These are phyloP conservation scores for Psococerastis gibbosa DNA, from an alignment of 2,888 invertebrate species.

Conservation along the genomic window DNA sequence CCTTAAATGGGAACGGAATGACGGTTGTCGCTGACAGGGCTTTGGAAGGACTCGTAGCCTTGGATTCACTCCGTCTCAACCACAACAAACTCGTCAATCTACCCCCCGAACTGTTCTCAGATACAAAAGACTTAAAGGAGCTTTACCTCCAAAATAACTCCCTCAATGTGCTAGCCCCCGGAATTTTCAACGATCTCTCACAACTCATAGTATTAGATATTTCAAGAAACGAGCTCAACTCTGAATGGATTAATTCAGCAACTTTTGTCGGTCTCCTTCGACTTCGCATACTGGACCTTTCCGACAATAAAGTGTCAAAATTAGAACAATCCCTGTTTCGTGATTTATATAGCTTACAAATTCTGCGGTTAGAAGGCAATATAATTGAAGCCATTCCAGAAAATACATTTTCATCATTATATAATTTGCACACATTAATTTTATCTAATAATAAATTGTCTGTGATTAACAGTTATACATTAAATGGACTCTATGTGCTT, in stretches of 20 bases:
- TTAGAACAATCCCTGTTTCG: slow-evolving; percentile 57
- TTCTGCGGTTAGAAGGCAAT: slow-evolving; percentile 61
- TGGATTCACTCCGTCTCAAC: slow-evolving; percentile 56
- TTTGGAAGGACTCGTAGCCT: slow-evolving; percentile 49
- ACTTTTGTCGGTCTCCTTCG: slow-evolving; percentile 60
- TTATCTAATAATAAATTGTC: slow-evolving; percentile 63
- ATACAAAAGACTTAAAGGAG: slow-evolving; percentile 57
- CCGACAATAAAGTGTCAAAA: slow-evolving; percentile 53
- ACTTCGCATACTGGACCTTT: slow-evolving; percentile 56
- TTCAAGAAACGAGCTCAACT: slow-evolving; percentile 58
- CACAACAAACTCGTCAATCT: slow-evolving; percentile 63
- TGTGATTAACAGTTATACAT: slow-evolving; percentile 52
- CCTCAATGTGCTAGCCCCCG: slow-evolving; percentile 59
- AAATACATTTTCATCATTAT: slow-evolving; percentile 55
- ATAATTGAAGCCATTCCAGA: slow-evolving; percentile 55
- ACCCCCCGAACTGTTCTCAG: slow-evolving; percentile 64
- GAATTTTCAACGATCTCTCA: slow-evolving; percentile 53
- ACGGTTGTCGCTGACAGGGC: slow-evolving; percentile 58
- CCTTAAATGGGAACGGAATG: slow-evolving; percentile 58
- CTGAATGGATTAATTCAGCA: slow-evolving; percentile 64
- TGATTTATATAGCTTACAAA: slow-evolving; percentile 60
- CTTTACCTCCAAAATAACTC: slow-evolving; percentile 68
- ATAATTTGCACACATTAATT: slow-evolving; percentile 61
- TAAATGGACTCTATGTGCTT: slow-evolving; percentile 55
- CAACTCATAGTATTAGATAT: slow-evolving; percentile 58